Conservation (phyloP, 2,113 vertebrate genomes). For the Varanus salvator region DNA sequence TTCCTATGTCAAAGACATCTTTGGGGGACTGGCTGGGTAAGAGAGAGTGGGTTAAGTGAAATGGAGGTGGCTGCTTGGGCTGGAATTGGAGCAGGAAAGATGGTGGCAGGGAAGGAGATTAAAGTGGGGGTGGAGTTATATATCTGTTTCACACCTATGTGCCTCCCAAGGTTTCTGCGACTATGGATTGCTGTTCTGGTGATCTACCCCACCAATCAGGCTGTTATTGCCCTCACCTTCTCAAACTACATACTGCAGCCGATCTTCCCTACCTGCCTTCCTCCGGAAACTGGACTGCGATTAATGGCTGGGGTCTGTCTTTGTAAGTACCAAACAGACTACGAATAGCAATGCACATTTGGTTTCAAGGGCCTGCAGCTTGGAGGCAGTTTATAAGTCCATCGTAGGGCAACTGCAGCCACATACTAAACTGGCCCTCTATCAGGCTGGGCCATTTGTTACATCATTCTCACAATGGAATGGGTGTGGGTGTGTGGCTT, state of each 20-base stretch:
- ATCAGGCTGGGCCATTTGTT: not conserved
- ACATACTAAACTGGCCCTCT: not conserved
- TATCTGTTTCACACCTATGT: not conserved
- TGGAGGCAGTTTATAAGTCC: not conserved
- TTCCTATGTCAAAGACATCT: conserved; percentile 94
- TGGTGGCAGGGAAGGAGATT: not conserved
- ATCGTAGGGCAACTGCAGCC: not conserved
- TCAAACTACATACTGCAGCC: conserved; percentile 94
- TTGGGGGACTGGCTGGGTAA: conserved; percentile 92
- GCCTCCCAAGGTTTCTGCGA: conserved; percentile 82
- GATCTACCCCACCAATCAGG: conserved; percentile 95
- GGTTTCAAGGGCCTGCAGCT: not conserved
- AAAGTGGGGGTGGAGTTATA: no score
- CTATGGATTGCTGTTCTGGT: conserved; percentile 93
- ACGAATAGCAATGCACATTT: not conserved
- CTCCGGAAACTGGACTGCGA: conserved; percentile 86
- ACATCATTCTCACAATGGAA: not conserved
- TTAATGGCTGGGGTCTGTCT: conserved; percentile 89
- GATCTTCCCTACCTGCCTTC: conserved; percentile 89
- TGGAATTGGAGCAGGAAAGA: not conserved
- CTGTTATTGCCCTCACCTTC: conserved; percentile 92
- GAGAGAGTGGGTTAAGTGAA: conserved; percentile 13
- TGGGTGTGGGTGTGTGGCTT: not conserved
- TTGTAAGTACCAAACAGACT: conserved; percentile 77
- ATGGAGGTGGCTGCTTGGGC: not conserved